Conservation (phyloP, 2,113 vertebrate genomes). For the Poecile atricapillus region DNA sequence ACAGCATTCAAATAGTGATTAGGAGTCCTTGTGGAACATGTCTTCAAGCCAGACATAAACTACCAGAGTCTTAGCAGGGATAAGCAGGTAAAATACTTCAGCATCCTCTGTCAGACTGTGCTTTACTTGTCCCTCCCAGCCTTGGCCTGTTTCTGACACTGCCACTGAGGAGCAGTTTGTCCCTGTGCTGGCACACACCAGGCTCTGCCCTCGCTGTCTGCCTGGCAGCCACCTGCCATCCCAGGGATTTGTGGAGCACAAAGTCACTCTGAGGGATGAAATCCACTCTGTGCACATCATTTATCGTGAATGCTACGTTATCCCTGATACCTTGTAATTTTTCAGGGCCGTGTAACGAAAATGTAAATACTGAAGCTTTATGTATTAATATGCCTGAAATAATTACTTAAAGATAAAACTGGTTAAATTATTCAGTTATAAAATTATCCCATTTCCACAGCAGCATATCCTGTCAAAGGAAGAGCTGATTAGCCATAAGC, state of each 20-base stretch:
- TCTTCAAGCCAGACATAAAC: not conserved
- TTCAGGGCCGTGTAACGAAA: conserved; percentile 9
- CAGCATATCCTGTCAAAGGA: conserved; percentile 55
- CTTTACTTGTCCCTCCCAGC: not conserved
- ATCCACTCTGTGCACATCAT: not conserved
- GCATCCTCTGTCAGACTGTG: not conserved
- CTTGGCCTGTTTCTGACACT: not conserved
- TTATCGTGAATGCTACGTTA: not conserved
- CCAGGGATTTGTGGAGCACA: not conserved
- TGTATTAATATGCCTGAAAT: conserved; percentile 56
- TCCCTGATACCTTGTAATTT: conserved; percentile 28
- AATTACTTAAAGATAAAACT: conserved; percentile 64
- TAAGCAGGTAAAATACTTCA: not conserved
- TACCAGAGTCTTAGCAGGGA: not conserved
- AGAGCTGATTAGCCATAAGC: conserved; percentile 66
- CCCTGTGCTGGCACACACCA: not conserved
- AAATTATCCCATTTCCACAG: conserved; percentile 61
- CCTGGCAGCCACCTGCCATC: not conserved
- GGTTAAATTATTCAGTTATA: conserved; percentile 60
- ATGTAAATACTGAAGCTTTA: conserved; percentile 61
- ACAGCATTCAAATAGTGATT: not conserved
- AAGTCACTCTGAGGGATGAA: not conserved
- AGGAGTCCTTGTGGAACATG: not conserved
- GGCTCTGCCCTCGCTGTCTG: not conserved
- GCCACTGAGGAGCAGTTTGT: not conserved